Conservation (phyloP, 1,140 invertebrate genomes). For the Drosophila mayri region DNA sequence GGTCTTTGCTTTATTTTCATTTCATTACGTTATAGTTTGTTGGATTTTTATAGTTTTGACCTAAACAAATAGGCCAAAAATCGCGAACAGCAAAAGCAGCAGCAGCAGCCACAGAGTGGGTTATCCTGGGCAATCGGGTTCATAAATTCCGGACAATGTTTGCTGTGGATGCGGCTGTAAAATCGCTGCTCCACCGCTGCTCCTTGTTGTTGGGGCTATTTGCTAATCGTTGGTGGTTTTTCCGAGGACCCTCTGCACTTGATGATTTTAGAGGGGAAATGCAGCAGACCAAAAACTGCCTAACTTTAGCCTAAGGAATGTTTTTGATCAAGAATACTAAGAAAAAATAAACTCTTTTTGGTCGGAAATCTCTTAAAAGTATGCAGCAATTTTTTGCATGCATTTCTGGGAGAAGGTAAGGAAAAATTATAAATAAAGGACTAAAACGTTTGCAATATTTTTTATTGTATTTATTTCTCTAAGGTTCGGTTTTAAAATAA, state of each 20-base stretch:
- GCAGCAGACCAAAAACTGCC: background rate
- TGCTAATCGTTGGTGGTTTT: conserved; percentile 27
- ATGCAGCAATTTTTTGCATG: background rate
- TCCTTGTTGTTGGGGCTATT: conserved; percentile 33
- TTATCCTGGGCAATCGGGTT: conserved; percentile 26
- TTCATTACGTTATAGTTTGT: conserved; percentile 39
- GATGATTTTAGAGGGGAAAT: background rate
- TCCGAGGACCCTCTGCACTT: conserved; percentile 15
- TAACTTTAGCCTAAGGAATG: background rate
- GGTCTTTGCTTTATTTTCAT: conserved; percentile 36
- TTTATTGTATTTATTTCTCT: too few species aligned
- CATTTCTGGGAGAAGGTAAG: background rate
- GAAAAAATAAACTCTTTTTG: background rate
- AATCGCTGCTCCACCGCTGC: conserved; percentile 11
- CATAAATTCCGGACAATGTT: conserved; percentile 33
- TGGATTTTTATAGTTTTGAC: conserved; percentile 61
- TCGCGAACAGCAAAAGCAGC: conserved; percentile 8
- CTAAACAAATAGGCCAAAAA: conserved; percentile 62
- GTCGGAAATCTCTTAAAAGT: background rate
- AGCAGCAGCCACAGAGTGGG: conserved; percentile 3
- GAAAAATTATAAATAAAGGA: too few species aligned
- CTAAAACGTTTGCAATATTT: too few species aligned
- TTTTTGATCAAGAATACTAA: background rate
- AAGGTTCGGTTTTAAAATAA: too few species aligned
- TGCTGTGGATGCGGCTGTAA: conserved; percentile 37